These are phyloP conservation scores for Lophura nycthemera DNA, from an alignment of 2,113 vertebrate species.

Conservation along the genomic window DNA sequence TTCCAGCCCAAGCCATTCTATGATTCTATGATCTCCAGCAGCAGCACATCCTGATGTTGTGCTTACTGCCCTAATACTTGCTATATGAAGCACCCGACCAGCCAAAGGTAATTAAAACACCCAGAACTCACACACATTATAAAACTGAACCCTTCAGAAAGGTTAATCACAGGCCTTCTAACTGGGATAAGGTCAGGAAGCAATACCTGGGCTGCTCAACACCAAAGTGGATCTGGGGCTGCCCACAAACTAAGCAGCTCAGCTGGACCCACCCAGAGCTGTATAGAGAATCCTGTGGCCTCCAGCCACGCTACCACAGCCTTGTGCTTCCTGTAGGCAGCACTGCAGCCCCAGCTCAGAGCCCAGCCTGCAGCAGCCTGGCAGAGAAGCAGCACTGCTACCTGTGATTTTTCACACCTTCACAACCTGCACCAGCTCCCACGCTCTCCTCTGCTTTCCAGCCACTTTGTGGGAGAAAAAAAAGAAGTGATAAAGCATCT, in stretches of 20 bases:
- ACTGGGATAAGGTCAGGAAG: background rate
- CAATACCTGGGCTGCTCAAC: background rate
- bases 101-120: background rate
- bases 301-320: background rate
- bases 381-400: conserved; percentile 15
- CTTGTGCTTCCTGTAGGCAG: background rate
- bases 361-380: conserved; percentile 6
- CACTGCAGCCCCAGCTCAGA: background rate
- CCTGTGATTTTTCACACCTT: conserved; percentile 62
- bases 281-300: too few species aligned
- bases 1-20: too few species aligned
- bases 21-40: background rate
- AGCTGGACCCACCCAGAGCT: background rate
- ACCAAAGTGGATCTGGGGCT: background rate
- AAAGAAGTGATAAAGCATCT: conserved; percentile 66
- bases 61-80: background rate
- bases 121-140: background rate
- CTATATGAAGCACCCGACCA: background rate
- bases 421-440: conserved; percentile 42
- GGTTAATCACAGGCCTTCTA: background rate
- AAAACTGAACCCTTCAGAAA: background rate
- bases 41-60: background rate
- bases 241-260: background rate
- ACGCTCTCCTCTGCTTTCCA: conserved; percentile 30
- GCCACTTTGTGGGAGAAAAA: background rate